Evolutionary conservation across 1,140 invertebrate genomes (phyloP).

Genomic region (Patella vulgata): DNA sequence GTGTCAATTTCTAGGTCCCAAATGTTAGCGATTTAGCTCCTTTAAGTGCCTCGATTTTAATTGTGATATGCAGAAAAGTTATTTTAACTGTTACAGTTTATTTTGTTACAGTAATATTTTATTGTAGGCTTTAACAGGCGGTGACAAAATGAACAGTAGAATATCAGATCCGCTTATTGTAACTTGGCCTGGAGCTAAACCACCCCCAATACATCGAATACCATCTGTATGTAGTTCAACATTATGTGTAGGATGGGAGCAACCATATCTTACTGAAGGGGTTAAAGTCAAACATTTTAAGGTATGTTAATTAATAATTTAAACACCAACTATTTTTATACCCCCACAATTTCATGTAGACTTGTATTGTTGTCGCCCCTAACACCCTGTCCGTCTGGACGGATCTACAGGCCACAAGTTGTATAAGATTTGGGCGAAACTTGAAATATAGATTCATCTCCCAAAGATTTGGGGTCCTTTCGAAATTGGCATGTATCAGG

Average conservation of each 20-base stretch:
- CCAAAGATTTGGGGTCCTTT: too few species aligned
- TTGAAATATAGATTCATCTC: too few species aligned
- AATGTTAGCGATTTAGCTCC: too few species aligned
- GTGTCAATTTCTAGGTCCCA: too few species aligned
- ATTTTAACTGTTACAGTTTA: not conserved
- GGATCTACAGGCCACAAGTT: too few species aligned
- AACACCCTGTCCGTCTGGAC: too few species aligned
- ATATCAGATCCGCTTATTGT: conserved; percentile 62
- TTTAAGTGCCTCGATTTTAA: too few species aligned
- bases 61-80: too few species aligned
- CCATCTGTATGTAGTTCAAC: conserved; percentile 58
- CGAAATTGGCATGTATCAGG: too few species aligned
- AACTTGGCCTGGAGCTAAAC: conserved; percentile 61
- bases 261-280: conserved; percentile 60
- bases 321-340: not conserved
- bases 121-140: conserved; percentile 58
- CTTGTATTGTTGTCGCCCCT: too few species aligned
- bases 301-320: conserved; percentile 35
- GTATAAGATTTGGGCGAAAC: too few species aligned
- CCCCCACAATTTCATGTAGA: too few species aligned
- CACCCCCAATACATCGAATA: conserved; percentile 51
- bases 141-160: conserved; percentile 61
- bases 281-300: conserved; percentile 66
- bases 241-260: conserved; percentile 61
- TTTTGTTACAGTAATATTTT: not conserved